A percentile compares a stretch with the other conserved stretches of the same genome.
Conservation (phyloP, 2,113 vertebrate species). For the Holacanthus passer region DNA sequence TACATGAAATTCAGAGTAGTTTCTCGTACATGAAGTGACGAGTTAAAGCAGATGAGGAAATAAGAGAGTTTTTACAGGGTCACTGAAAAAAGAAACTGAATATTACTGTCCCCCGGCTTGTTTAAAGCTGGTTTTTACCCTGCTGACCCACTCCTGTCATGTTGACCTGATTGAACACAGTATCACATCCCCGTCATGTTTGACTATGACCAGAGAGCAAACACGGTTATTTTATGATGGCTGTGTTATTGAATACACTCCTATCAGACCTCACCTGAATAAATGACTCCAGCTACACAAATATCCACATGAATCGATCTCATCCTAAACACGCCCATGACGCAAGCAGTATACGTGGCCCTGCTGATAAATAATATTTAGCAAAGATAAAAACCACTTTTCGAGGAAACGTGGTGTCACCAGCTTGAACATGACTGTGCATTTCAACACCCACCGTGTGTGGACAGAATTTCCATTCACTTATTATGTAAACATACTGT, state of each 20-base stretch:
- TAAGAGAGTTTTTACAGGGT: constrained; percentile 24
- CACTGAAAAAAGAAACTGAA: not conserved
- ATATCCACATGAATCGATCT: constrained; percentile 32
- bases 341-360: not conserved
- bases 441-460: constrained; percentile 51
- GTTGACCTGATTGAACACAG: not conserved
- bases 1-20: constrained; percentile 17
- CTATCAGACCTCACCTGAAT: constrained; percentile 26
- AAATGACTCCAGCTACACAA: constrained; percentile 29
- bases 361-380: constrained; percentile 45
- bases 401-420: constrained; percentile 51
- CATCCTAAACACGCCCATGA: constrained; percentile 43
- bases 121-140: constrained; percentile 2
- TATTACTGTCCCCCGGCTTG: not conserved
- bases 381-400: constrained; percentile 22
- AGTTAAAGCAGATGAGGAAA: constrained; percentile 47
- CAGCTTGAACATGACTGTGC: constrained; percentile 51
- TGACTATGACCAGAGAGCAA: constrained; percentile 23
- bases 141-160: not conserved
- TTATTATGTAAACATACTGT: constrained; percentile 40
- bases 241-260: constrained; percentile 16
- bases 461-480: constrained; percentile 58
- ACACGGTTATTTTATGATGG: constrained; percentile 20
- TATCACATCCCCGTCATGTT: constrained; percentile 16
- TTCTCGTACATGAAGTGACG: constrained; percentile 22